Evolutionary conservation across 2,113 vertebrate species (phyloP).

Genomic region (Amazona guildingii): DNA sequence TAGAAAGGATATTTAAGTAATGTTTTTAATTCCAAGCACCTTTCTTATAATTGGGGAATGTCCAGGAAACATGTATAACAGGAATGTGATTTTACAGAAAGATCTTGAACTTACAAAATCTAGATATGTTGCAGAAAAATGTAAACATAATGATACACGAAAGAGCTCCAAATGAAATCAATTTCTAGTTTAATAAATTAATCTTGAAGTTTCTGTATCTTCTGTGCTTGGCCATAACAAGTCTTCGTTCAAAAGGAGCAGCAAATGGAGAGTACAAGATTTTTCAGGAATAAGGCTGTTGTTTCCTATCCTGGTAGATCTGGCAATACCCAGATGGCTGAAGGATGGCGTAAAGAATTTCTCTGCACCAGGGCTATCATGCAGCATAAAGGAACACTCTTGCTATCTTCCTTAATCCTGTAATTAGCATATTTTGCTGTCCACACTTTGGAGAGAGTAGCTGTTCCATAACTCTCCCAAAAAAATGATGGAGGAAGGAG

Average conservation of each 20-base stretch:
- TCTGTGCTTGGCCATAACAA: not conserved
- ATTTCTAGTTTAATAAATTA: not conserved
- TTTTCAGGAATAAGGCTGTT: not conserved
- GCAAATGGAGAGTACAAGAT: not conserved
- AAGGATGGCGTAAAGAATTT: not conserved
- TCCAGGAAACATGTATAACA: not conserved
- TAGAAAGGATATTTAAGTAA: not conserved
- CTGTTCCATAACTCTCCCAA: not conserved
- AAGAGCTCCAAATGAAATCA: not conserved
- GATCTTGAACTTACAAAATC: not conserved
- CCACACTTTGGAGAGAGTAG: not conserved
- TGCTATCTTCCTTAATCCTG: not conserved
- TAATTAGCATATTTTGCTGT: not conserved
- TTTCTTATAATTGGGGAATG: not conserved
- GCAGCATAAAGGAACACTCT: not conserved
- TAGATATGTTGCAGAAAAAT: not conserved
- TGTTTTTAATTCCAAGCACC: not conserved
- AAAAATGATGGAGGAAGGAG: not conserved
- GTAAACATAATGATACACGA: not conserved
- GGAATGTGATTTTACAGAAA: not conserved
- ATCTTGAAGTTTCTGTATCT: not conserved
- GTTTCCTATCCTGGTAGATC: not conserved
- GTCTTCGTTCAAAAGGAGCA: not conserved
- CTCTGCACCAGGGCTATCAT: not conserved
- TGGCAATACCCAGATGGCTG: not conserved